Evolutionary conservation across 2,797 vertebrate species (phyloP).

Genomic region (Chrosomus eos): DNA sequence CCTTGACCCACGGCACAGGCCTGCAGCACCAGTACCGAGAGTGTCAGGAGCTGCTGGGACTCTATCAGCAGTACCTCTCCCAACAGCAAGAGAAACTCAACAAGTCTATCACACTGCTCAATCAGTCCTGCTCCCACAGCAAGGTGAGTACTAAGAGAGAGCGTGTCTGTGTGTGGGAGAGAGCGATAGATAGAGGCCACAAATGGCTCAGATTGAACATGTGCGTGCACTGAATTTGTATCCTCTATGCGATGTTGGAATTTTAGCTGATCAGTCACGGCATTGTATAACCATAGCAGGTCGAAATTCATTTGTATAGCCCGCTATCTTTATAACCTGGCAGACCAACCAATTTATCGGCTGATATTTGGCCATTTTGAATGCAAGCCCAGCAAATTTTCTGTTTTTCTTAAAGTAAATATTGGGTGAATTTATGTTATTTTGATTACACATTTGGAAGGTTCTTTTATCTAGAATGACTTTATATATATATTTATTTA

Average conservation of each 20-base stretch:
- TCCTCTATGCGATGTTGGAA: background rate
- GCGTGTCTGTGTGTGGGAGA: conserved; percentile 21
- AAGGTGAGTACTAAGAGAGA: conserved; percentile 63
- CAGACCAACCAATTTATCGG: background rate
- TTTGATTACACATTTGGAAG: background rate
- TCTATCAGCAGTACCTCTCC: conserved; percentile 95
- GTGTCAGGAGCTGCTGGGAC: conserved; percentile 93
- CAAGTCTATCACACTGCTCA: conserved; percentile 84
- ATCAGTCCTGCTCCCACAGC: conserved; percentile 72
- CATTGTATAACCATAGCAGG: background rate
- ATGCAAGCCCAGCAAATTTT: background rate
- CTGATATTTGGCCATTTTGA: background rate
- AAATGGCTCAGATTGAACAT: conserved; percentile 7
- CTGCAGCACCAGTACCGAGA: conserved; percentile 94
- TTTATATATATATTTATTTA: too few species aligned
- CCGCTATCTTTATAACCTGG: conserved; percentile 1
- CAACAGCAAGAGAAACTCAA: conserved; percentile 93
- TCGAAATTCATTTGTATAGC: conserved; percentile 6
- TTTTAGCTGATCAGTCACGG: conserved; percentile 1
- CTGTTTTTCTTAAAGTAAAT: background rate
- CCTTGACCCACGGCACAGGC: conserved; percentile 81
- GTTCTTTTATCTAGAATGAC: too few species aligned
- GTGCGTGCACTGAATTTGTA: conserved; percentile 20
- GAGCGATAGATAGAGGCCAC: conserved; percentile 12
- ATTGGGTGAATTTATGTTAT: background rate